phyloP scores from a whole-genome alignment of 2,888 invertebrate genomes.

The Drosophila pegasa region DNA sequence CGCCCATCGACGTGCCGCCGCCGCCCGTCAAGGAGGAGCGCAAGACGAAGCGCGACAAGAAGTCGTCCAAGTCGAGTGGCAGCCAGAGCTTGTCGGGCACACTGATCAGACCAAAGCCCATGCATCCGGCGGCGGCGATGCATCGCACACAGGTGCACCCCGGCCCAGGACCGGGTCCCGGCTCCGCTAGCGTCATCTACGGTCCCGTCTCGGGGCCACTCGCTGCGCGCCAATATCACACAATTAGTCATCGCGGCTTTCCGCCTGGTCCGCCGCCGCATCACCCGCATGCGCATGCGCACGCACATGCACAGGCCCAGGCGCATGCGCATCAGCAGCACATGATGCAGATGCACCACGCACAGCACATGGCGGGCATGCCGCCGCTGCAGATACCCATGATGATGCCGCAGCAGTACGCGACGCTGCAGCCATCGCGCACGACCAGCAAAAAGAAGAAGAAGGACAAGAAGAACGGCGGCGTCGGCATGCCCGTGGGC shows the following conservation, averaged over 20 bases:
- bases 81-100: constrained; percentile 85
- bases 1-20: constrained; percentile 93
- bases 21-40: constrained; percentile 91
- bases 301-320: constrained; percentile 59
- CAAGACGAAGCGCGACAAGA: constrained; percentile 86
- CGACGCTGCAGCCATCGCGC: constrained; percentile 88
- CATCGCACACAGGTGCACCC: constrained; percentile 73
- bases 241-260: constrained; percentile 85
- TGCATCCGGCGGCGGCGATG: constrained; percentile 82
- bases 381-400: constrained; percentile 85
- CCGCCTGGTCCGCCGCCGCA: constrained; percentile 75
- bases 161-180: constrained; percentile 56
- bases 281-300: constrained; percentile 71
- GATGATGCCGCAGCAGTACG: constrained; percentile 87
- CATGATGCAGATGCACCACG: constrained; percentile 57
- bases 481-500: constrained; percentile 83
- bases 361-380: constrained; percentile 77
- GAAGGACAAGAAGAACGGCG: constrained; percentile 84
- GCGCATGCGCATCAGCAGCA: constrained; percentile 77
- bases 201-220: constrained; percentile 84
- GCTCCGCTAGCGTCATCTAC: constrained; percentile 84
- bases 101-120: constrained; percentile 84
- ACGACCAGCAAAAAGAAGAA: constrained; percentile 86
- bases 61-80: constrained; percentile 82
- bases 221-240: constrained; percentile 85